phyloP scores from a whole-genome alignment of 2,888 invertebrate species.

The Drosophila kokeensis region DNA sequence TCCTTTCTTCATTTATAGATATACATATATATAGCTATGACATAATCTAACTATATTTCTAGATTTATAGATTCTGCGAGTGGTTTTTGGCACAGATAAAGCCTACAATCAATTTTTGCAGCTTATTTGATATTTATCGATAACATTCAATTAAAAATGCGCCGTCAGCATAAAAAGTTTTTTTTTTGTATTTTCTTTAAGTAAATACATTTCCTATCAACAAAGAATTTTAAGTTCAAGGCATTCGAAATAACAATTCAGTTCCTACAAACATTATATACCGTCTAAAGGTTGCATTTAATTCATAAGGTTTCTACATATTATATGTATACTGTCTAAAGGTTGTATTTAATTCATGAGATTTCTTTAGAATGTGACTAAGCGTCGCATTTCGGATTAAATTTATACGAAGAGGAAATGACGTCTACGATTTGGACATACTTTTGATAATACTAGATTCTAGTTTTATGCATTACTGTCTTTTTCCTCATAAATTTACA shows the following conservation, averaged over 20 bases:
- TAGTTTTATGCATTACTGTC: not conserved
- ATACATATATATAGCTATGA: not conserved
- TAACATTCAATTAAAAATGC: not conserved
- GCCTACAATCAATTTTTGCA: not conserved
- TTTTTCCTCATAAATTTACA: not conserved
- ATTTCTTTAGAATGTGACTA: not conserved
- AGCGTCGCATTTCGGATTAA: not conserved
- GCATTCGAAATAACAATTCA: not conserved
- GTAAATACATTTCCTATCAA: not conserved
- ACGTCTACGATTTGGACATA: not conserved
- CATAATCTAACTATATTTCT: not conserved
- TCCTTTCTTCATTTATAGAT: constrained; percentile 27
- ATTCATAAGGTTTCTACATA: too few species aligned
- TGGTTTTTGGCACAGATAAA: not conserved
- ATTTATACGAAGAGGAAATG: not conserved
- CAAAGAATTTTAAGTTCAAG: not conserved
- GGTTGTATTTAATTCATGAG: not conserved
- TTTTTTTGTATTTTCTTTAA: not conserved
- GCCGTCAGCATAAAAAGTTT: not conserved
- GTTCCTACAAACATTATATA: not conserved
- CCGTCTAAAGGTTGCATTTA: not conserved
- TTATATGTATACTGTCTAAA: not conserved
- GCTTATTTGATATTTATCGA: accelerated
- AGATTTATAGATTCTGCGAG: not conserved
- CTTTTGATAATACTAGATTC: not conserved